phyloP scores from a whole-genome alignment of 2,888 invertebrate species.

The Epistrophe eligans region DNA sequence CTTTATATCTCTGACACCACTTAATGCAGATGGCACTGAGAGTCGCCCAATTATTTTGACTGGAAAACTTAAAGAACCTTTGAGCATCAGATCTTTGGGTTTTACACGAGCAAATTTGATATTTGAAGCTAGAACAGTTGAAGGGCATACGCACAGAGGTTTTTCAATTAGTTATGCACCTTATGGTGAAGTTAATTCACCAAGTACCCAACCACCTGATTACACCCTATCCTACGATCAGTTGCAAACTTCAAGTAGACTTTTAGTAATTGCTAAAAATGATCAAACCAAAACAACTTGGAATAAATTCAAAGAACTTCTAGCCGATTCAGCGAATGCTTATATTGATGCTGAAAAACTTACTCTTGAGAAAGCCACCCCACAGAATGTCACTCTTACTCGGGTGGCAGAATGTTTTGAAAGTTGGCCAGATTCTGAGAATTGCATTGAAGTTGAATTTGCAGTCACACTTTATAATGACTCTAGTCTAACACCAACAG shows the following conservation, averaged over 20 bases:
- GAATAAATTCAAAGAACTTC: slow-evolving; percentile 62
- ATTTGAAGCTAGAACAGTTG: slow-evolving; percentile 58
- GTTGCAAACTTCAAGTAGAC: slow-evolving; percentile 48
- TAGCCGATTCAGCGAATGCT: slow-evolving; percentile 70
- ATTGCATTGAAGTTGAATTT: slow-evolving; percentile 75
- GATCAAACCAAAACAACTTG: slow-evolving; percentile 73
- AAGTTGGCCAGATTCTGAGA: slow-evolving; percentile 70
- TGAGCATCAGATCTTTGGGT: slow-evolving; percentile 60
- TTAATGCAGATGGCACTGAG: slow-evolving; percentile 51
- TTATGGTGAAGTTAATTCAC: slow-evolving; percentile 52
- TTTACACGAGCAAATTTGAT: slow-evolving; percentile 58
- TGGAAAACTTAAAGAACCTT: slow-evolving; percentile 70
- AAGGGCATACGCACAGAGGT: slow-evolving; percentile 59
- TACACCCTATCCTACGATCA: slow-evolving; percentile 64
- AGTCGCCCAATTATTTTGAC: slow-evolving; percentile 68
- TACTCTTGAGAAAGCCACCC: slow-evolving; percentile 54
- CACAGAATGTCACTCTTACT: slow-evolving; percentile 73
- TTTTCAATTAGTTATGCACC: slow-evolving; percentile 71
- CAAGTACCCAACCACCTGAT: slow-evolving; percentile 67
- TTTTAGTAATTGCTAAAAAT: slow-evolving; percentile 55
- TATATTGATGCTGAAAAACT: slow-evolving; percentile 41
- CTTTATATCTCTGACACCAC: slow-evolving; percentile 64
- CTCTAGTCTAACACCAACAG: slow-evolving; percentile 2
- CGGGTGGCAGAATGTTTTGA: slow-evolving; percentile 73
- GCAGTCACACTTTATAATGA: slow-evolving; percentile 65